Evolutionary conservation across 1,140 invertebrate species (phyloP).

Genomic region (Drosophila punjabiensis): DNA sequence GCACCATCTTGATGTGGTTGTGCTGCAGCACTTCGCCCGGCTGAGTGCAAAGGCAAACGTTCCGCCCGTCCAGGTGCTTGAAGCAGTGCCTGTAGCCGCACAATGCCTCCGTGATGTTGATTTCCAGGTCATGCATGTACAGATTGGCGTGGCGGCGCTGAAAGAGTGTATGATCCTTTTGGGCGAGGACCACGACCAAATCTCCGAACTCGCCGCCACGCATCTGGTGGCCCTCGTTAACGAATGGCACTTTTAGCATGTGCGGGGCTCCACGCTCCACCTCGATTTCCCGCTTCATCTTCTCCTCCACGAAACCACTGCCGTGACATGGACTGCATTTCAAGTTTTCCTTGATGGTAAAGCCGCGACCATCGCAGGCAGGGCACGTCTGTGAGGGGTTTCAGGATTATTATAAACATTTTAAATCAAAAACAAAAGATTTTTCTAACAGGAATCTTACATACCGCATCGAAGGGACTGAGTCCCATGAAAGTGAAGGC

Average conservation of each 20-base stretch:
- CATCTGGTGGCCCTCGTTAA: constrained; percentile 95
- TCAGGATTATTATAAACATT: not conserved
- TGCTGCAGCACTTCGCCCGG: constrained; percentile 90
- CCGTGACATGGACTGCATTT: constrained; percentile 93
- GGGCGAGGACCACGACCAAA: constrained; percentile 95
- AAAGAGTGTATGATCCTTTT: constrained; percentile 92
- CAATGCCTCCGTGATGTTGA: constrained; percentile 94
- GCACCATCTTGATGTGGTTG: constrained; percentile 92
- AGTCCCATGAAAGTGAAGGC: constrained; percentile 74
- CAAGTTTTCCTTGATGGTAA: constrained; percentile 92
- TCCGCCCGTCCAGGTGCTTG: constrained; percentile 93
- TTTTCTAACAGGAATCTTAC: not conserved
- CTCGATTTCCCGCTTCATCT: constrained; percentile 94
- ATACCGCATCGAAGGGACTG: constrained; percentile 68
- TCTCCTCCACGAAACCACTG: constrained; percentile 91
- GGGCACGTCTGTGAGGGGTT: constrained; percentile 86
- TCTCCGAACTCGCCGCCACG: constrained; percentile 94
- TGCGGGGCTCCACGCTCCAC: constrained; percentile 97
- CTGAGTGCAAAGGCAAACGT: constrained; percentile 90
- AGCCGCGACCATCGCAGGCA: constrained; percentile 90
- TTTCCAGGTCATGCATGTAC: constrained; percentile 88
- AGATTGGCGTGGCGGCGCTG: constrained; percentile 92
- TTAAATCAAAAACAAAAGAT: no score
- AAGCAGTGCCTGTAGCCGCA: constrained; percentile 95
- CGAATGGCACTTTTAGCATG: constrained; percentile 94